A percentile compares a stretch with the other conserved stretches of the same genome.
Conservation (phyloP, 2,113 vertebrate species). For the Hippocampus mohnikei region DNA sequence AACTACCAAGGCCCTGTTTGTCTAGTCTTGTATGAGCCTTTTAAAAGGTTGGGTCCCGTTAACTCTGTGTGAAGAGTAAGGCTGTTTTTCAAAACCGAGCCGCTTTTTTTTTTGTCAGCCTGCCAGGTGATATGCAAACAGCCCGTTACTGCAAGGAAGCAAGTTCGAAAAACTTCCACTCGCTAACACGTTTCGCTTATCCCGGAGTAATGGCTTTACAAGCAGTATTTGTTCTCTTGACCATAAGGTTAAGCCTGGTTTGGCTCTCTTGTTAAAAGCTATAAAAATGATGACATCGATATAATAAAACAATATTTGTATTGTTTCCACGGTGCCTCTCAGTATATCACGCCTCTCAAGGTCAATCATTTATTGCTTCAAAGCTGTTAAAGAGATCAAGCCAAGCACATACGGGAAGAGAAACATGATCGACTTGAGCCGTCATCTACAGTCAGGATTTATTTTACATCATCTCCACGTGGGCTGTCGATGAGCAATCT, state of each 20-base stretch:
- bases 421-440: neutral
- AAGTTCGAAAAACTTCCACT: neutral
- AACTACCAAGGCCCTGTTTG: too few relatives aligned
- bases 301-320: slow-evolving; percentile 32
- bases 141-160: neutral
- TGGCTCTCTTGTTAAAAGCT: neutral
- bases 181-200: neutral
- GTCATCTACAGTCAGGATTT: neutral
- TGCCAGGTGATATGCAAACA: too few relatives aligned
- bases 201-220: neutral
- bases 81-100: too few relatives aligned
- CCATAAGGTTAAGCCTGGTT: neutral
- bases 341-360: neutral
- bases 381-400: slow-evolving; percentile 18
- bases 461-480: neutral
- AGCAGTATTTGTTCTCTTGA: neutral
- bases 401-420: neutral
- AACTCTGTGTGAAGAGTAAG: too few relatives aligned
- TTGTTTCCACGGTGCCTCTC: slow-evolving; percentile 43
- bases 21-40: too few relatives aligned
- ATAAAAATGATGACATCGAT: slow-evolving; percentile 5
- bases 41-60: neutral
- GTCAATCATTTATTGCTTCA: slow-evolving; percentile 17
- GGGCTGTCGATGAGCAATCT: neutral
- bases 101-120: too few relatives aligned